These are phyloP conservation scores for Coenonympha arcania DNA, from an alignment of 2,888 invertebrate species.

Conservation along the genomic window DNA sequence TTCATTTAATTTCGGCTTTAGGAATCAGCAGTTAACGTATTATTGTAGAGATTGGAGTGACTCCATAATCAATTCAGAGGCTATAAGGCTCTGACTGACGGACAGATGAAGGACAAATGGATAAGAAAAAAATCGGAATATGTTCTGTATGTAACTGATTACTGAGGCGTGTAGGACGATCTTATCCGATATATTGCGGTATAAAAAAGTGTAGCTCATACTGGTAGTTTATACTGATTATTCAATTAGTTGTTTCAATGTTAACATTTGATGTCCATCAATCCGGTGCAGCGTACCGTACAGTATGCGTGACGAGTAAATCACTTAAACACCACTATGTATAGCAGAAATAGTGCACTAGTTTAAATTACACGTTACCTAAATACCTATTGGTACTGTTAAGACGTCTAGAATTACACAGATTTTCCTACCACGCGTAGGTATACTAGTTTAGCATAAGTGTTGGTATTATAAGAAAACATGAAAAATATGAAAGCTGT, in stretches of 20 bases:
- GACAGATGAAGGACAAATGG: too few species aligned
- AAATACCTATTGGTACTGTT: background rate
- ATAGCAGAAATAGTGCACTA: constrained; percentile 4
- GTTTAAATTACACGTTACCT: constrained; percentile 13
- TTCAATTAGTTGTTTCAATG: background rate
- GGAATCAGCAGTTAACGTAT: too few species aligned
- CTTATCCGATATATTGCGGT: too few species aligned
- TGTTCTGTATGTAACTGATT: too few species aligned
- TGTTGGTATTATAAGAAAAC: constrained; percentile 13
- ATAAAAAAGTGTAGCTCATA: too few species aligned
- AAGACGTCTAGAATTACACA: constrained; percentile 10
- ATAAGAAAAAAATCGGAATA: too few species aligned
- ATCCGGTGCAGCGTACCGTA: background rate
- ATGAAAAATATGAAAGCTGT: constrained; percentile 2
- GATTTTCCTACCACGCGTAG: constrained; percentile 9
- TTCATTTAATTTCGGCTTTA: too few species aligned
- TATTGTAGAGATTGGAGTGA: too few species aligned
- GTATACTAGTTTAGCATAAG: background rate
- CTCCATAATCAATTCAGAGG: too few species aligned
- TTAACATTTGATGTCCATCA: background rate
- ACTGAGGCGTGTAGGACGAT: too few species aligned
- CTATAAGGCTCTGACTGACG: too few species aligned
- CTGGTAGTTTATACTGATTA: too few species aligned
- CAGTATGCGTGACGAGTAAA: constrained; percentile 15
- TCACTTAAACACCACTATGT: constrained; percentile 16